phyloP scores from a whole-genome alignment of 2,888 invertebrate genomes.

The Orthosia gothica region DNA sequence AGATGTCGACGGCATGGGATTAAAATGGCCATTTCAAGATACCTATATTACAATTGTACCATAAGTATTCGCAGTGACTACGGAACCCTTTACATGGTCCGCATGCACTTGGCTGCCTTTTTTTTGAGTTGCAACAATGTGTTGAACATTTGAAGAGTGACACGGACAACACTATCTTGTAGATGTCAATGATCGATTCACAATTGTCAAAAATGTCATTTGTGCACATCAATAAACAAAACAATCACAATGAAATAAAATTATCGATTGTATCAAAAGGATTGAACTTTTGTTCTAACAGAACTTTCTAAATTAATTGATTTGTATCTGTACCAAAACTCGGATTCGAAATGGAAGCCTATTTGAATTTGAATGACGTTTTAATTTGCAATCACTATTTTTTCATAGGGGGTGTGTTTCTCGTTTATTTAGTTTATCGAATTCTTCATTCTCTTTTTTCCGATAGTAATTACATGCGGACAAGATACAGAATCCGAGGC shows the following conservation, averaged over 20 bases:
- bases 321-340: neutral
- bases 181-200: neutral
- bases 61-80: too few relatives aligned
- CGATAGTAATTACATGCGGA: conserved; percentile 83
- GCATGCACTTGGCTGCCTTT: too few relatives aligned
- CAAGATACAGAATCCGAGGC: conserved; percentile 81
- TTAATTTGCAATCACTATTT: conserved; percentile 84
- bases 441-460: conserved; percentile 83
- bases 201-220: neutral
- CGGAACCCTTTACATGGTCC: too few relatives aligned
- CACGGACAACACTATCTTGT: too few relatives aligned
- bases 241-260: conserved; percentile 43
- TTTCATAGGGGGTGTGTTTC: conserved; percentile 83
- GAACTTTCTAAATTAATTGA: conserved; percentile 26
- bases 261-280: conserved; percentile 33
- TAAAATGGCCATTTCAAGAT: too few relatives aligned
- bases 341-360: conserved; percentile 72
- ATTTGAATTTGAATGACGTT: conserved; percentile 78
- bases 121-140: too few relatives aligned
- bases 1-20: too few relatives aligned
- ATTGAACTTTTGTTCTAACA: conserved; percentile 29
- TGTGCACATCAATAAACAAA: conserved; percentile 23
- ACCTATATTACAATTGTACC: too few relatives aligned
- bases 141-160: too few relatives aligned
- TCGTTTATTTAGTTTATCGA: conserved; percentile 85